These are phyloP conservation scores for Cerceris rybyensis DNA, from an alignment of 2,888 invertebrate species.

Conservation along the genomic window DNA sequence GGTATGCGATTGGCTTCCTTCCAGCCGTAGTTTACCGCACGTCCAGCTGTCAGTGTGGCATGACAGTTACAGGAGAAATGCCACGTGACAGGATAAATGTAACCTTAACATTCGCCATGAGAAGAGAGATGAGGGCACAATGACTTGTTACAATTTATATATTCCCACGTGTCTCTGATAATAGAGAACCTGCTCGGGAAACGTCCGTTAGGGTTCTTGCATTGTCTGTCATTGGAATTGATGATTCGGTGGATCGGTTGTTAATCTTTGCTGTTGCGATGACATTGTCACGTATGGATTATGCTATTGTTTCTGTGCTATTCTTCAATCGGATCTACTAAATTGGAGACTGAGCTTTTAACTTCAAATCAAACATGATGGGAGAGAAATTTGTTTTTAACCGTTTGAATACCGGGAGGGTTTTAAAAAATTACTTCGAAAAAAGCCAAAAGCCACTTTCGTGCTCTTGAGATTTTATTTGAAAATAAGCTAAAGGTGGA, in stretches of 20 bases:
- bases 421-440: too few relatives aligned
- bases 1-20: slow-evolving; percentile 54
- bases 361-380: too few relatives aligned
- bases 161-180: slow-evolving; percentile 30
- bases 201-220: slow-evolving; percentile 2
- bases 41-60: slow-evolving; percentile 46
- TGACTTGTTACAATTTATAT: slow-evolving; percentile 46
- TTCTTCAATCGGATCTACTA: neutral
- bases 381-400: too few relatives aligned
- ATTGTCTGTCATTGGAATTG: neutral
- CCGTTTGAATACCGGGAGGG: too few relatives aligned
- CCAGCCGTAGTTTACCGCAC: slow-evolving; percentile 45
- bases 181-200: slow-evolving; percentile 31
- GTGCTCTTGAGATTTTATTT: too few relatives aligned
- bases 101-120: slow-evolving; percentile 39
- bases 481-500: too few relatives aligned
- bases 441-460: too few relatives aligned
- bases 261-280: too few relatives aligned
- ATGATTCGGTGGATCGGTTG: too few relatives aligned
- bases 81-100: slow-evolving; percentile 58
- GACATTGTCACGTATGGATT: too few relatives aligned
- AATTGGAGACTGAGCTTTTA: neutral
- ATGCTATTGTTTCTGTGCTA: neutral
- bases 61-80: slow-evolving; percentile 54
- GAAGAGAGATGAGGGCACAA: slow-evolving; percentile 30